Percentiles rank a stretch among this genome's conserved stretches.
phyloP scores from a whole-genome alignment of 2,113 vertebrate genomes.

The Eulacestoma nigropectus region DNA sequence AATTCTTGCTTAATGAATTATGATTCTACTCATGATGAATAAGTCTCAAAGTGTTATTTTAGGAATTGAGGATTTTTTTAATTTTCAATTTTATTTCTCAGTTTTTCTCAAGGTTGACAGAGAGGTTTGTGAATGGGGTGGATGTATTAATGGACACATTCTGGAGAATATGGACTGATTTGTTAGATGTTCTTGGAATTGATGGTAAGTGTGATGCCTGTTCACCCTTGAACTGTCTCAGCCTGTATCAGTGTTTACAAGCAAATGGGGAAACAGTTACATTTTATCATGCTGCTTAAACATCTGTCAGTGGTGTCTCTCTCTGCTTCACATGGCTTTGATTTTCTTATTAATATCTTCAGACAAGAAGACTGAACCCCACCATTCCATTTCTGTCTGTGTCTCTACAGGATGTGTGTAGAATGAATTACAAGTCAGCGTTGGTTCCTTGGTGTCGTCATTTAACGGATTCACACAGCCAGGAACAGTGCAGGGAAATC shows the following conservation, averaged over 20 bases:
- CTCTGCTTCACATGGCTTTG: not conserved
- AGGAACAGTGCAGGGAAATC: not conserved
- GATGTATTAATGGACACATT: constrained; percentile 87
- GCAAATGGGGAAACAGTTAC: not conserved
- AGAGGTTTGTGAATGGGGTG: constrained; percentile 91
- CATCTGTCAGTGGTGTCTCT: not conserved
- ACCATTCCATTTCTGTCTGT: accelerated
- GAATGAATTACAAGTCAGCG: not conserved
- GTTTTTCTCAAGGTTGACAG: constrained; percentile 92
- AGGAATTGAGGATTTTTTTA: not conserved
- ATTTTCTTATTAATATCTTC: not conserved
- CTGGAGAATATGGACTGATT: constrained; percentile 92
- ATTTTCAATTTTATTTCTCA: constrained; percentile 59
- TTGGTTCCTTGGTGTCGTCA: not conserved
- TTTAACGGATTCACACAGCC: not conserved
- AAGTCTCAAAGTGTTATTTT: not conserved
- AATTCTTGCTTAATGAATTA: not conserved
- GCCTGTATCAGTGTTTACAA: not conserved
- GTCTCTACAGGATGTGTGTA: not conserved
- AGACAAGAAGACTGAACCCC: not conserved
- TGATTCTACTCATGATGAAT: not conserved
- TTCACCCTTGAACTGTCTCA: not conserved
- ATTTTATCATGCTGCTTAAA: not conserved
- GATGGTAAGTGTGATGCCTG: constrained; percentile 78
- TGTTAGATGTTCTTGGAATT: constrained; percentile 93